Conservation (phyloP, 2,888 invertebrate species). For the Anticlea derivata region DNA sequence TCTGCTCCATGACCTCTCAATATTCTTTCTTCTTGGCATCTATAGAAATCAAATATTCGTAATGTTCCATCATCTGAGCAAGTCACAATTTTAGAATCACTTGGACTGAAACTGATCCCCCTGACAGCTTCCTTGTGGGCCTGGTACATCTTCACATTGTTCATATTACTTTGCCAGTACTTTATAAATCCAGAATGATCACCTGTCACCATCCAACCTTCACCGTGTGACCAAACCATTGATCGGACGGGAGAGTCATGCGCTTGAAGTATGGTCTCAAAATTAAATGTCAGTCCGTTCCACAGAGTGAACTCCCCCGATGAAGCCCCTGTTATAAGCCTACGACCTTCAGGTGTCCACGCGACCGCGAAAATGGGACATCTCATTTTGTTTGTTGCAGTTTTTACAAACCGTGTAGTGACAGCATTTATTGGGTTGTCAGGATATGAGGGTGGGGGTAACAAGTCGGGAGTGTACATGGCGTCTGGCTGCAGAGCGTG, state of each 20-base stretch:
- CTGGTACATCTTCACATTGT: constrained; percentile 99
- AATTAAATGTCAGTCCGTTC: constrained; percentile 99
- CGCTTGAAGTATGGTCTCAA: constrained; percentile 99
- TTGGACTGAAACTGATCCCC: constrained; percentile 99
- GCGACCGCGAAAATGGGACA: constrained; percentile 99
- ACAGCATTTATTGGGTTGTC: constrained; percentile 99
- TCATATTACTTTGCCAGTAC: constrained; percentile 99
- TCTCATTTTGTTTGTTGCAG: constrained; percentile 99
- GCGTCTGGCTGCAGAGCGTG: constrained; percentile 96
- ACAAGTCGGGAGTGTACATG: constrained; percentile 95
- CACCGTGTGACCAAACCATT: constrained; percentile 99
- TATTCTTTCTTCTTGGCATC: constrained; percentile 97
- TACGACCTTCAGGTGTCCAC: constrained; percentile 99
- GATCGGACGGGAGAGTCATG: constrained; percentile 99
- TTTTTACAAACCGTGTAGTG: constrained; percentile 97
- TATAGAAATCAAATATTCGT: constrained; percentile 99
- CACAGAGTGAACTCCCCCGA: constrained; percentile 99
- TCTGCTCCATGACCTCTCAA: constrained; percentile 98
- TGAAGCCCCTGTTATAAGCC: constrained; percentile 98
- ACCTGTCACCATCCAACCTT: constrained; percentile 99
- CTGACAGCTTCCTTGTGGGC: constrained; percentile 99
- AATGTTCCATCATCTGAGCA: constrained; percentile 99
- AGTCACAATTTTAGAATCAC: constrained; percentile 99
- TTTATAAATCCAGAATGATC: constrained; percentile 99
- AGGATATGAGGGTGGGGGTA: constrained; percentile 96